These are phyloP conservation scores for Scaptomyza cyrtandrae DNA, from an alignment of 2,888 invertebrate species.

Conservation along the genomic window DNA sequence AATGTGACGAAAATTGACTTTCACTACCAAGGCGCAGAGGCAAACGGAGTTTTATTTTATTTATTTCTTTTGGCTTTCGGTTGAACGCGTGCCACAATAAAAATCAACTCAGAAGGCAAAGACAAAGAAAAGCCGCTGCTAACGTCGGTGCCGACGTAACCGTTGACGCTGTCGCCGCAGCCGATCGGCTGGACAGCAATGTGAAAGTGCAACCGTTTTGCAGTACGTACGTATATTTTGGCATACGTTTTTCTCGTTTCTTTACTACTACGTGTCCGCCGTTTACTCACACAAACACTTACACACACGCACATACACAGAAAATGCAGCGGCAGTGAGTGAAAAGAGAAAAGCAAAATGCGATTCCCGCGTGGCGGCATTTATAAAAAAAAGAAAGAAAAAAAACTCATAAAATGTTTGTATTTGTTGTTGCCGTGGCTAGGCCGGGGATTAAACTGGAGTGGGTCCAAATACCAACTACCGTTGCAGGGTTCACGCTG, in stretches of 20 bases:
- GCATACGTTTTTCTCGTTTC: constrained; percentile 36
- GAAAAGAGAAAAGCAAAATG: constrained; percentile 19
- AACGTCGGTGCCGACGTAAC: constrained; percentile 12
- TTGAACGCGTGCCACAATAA: constrained; percentile 73
- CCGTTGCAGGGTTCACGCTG: constrained; percentile 49
- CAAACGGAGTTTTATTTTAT: constrained; percentile 23
- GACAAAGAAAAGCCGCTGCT: constrained; percentile 49
- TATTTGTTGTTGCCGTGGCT: constrained; percentile 42
- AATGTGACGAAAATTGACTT: constrained; percentile 43
- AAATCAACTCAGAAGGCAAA: constrained; percentile 28
- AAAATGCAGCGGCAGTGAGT: constrained; percentile 22
- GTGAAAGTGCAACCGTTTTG: constrained; percentile 59
- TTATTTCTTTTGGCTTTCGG: constrained; percentile 11
- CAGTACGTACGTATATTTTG: constrained; percentile 28
- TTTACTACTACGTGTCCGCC: constrained; percentile 37
- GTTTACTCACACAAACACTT: constrained; percentile 13
- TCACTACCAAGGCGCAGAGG: constrained; percentile 36
- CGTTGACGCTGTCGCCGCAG: constrained; percentile 36
- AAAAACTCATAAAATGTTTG: constrained; percentile 25
- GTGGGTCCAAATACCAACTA: constrained; percentile 43
- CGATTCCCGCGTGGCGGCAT: constrained; percentile 41
- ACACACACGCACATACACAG: constrained; percentile 13
- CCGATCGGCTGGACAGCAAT: constrained; percentile 46
- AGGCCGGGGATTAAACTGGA: constrained; percentile 33
- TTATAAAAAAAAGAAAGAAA: constrained; percentile 32